These are phyloP conservation scores for Oxygymnocypris stewartii DNA, from an alignment of 2,113 vertebrate genomes.

Conservation along the genomic window DNA sequence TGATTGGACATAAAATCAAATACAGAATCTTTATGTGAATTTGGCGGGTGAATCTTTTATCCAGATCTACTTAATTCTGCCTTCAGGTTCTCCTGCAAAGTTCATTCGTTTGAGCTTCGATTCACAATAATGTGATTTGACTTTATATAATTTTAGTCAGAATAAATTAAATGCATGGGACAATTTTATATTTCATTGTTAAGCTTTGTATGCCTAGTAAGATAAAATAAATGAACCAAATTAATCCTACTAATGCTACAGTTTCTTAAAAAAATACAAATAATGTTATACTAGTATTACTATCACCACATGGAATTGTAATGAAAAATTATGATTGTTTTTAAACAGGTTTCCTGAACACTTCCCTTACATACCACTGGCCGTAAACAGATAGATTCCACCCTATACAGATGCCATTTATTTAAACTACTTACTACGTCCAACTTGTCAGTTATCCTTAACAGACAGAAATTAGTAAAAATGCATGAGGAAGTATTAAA, in stretches of 20 bases:
- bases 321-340: neutral
- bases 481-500: neutral
- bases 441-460: neutral
- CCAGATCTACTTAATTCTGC: no score
- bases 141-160: neutral
- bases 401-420: neutral
- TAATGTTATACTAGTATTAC: neutral
- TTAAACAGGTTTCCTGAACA: neutral
- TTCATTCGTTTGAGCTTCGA: neutral
- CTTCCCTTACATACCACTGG: neutral
- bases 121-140: neutral
- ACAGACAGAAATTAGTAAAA: neutral
- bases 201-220: neutral
- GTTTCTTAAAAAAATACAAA: neutral
- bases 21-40: neutral
- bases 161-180: neutral
- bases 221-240: neutral
- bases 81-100: no score
- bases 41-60: neutral
- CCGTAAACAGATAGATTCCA: neutral
- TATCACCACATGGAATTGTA: neutral
- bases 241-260: neutral
- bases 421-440: neutral
- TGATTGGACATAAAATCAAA: neutral
- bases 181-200: no score